A percentile compares a stretch with the other conserved stretches of the same genome.
Conservation (phyloP, 2,113 vertebrate genomes). For the Paracanthobrama guichenoti region DNA sequence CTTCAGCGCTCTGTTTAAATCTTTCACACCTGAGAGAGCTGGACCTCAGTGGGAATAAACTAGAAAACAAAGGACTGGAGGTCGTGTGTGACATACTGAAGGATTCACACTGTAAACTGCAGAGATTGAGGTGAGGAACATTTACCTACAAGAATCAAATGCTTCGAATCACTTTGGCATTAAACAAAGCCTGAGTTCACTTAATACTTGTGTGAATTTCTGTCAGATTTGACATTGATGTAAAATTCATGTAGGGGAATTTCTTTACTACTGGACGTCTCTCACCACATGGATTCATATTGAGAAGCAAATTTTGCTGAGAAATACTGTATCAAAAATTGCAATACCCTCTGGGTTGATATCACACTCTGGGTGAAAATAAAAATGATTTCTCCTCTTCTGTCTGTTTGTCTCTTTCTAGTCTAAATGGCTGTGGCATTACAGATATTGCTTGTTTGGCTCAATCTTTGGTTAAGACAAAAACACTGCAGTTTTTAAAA, state of each 20-base stretch:
- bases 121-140: not conserved
- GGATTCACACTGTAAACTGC: too few species aligned
- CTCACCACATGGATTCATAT: too few species aligned
- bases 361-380: too few species aligned
- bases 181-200: not conserved
- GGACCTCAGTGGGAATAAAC: not conserved
- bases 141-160: not conserved
- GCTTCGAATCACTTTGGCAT: not conserved
- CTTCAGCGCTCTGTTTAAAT: not conserved
- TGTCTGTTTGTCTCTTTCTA: not conserved
- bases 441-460: not conserved
- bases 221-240: too few species aligned
- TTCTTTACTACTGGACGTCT: too few species aligned
- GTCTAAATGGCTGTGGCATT: not conserved
- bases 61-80: not conserved
- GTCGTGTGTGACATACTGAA: not conserved
- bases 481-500: not conserved
- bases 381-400: too few species aligned
- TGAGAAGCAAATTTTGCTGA: too few species aligned
- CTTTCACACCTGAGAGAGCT: not conserved
- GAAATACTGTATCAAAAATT: too few species aligned
- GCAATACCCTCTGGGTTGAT: too few species aligned
- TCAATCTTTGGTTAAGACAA: not conserved
- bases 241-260: too few species aligned
- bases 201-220: not conserved